A percentile compares a stretch with the other conserved stretches of the same genome.
Evolutionary conservation across 2,797 vertebrate species (phyloP).

Genomic region (Phrynocephalus forsythii): DNA sequence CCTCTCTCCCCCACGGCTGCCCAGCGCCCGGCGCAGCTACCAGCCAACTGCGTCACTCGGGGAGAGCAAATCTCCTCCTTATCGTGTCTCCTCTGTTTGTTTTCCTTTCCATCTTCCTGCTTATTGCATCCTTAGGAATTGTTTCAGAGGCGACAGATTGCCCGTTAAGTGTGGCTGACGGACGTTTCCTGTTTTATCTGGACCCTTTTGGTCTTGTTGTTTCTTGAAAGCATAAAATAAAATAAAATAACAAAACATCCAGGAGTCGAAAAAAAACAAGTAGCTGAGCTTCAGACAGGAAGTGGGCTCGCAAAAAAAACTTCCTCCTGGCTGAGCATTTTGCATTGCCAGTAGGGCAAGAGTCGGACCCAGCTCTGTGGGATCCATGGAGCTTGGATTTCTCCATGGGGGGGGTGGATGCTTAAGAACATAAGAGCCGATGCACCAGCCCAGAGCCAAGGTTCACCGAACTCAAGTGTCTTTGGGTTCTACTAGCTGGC

Average conservation of each 20-base stretch:
- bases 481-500: not conserved
- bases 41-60: constrained; percentile 14
- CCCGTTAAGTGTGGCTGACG: constrained; percentile 42
- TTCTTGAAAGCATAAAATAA: not conserved
- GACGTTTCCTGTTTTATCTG: constrained; percentile 49
- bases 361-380: too few relatives aligned
- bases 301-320: not conserved
- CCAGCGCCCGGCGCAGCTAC: not conserved
- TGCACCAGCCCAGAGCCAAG: too few relatives aligned
- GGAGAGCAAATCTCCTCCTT: not conserved
- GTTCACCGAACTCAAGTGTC: not conserved
- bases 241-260: not conserved
- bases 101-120: constrained; percentile 47
- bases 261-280: constrained; percentile 7
- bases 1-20: not conserved
- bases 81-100: constrained; percentile 16
- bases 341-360: not conserved
- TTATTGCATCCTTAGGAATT: constrained; percentile 44
- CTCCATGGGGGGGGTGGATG: too few relatives aligned
- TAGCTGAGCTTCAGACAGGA: constrained; percentile 21
- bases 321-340: constrained; percentile 6
- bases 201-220: constrained; percentile 10
- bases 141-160: constrained; percentile 40
- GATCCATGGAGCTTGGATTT: not conserved
- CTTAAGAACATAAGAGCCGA: too few relatives aligned